Evolutionary conservation across 2,113 vertebrate genomes (phyloP).

Genomic region (Polypterus bichir): DNA sequence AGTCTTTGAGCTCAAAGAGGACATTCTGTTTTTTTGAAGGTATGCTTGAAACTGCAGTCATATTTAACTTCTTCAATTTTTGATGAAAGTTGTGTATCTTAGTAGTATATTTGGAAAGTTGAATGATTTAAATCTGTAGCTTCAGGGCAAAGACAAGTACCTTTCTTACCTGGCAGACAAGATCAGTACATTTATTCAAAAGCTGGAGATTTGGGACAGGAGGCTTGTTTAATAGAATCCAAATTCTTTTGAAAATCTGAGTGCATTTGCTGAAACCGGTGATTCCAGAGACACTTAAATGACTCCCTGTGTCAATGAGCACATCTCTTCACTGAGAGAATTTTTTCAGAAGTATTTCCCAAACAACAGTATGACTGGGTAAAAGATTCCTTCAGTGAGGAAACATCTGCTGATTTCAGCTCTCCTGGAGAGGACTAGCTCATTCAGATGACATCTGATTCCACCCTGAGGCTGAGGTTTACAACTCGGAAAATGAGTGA

Average conservation of each 20-base stretch:
- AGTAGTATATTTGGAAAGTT: slow-evolving; percentile 9
- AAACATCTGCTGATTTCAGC: slow-evolving; percentile 17
- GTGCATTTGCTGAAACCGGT: too few species aligned
- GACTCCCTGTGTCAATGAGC: too few species aligned
- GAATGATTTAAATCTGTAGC: slow-evolving; percentile 13
- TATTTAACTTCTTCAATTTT: background rate
- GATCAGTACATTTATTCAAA: slow-evolving; percentile 10
- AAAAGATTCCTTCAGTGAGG: slow-evolving; percentile 9
- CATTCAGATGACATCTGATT: slow-evolving; percentile 2
- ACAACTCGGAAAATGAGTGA: slow-evolving; percentile 11
- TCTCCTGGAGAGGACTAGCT: slow-evolving; percentile 13
- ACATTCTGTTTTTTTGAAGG: slow-evolving; percentile 15
- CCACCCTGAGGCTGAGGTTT: slow-evolving; percentile 13
- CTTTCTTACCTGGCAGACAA: slow-evolving; percentile 12
- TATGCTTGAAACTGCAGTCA: background rate
- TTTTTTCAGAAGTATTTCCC: too few species aligned
- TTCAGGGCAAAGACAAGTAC: slow-evolving; percentile 14
- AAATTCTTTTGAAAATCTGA: background rate
- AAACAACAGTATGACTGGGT: too few species aligned
- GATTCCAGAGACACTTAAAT: too few species aligned
- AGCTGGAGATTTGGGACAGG: slow-evolving; percentile 13
- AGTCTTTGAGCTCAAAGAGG: slow-evolving; percentile 18
- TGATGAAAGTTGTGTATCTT: slow-evolving; percentile 14
- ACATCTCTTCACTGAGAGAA: too few species aligned
- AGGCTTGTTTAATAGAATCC: slow-evolving; percentile 4